Conservation (phyloP, 2,888 invertebrate species). For the Megastigmus dorsalis region DNA sequence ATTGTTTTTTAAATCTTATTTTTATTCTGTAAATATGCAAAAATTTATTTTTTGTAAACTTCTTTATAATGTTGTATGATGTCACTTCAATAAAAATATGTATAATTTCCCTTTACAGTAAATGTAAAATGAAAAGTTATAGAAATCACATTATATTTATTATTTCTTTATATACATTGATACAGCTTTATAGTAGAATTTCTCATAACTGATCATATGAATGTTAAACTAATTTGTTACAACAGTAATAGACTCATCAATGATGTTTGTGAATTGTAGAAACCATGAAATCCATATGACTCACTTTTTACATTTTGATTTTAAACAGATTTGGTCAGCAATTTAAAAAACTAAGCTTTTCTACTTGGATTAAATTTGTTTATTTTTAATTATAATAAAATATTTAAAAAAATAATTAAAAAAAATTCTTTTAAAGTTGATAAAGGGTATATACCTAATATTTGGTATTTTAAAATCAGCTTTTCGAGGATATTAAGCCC, state of each 20-base stretch:
- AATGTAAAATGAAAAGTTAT: conserved; percentile 37
- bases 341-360: too few species aligned
- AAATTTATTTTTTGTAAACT: conserved; percentile 37
- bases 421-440: too few species aligned
- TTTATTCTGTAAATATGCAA: conserved; percentile 37
- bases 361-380: too few species aligned
- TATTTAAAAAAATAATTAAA: too few species aligned
- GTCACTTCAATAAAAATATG: conserved; percentile 28
- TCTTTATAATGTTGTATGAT: conserved; percentile 17
- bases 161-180: not conserved
- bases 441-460: too few species aligned
- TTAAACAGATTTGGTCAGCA: too few species aligned
- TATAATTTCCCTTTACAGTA: conserved; percentile 7
- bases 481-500: too few species aligned
- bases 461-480: too few species aligned
- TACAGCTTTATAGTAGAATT: not conserved
- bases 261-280: too few species aligned
- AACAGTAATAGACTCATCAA: conserved; percentile 11
- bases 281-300: too few species aligned
- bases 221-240: conserved; percentile 20
- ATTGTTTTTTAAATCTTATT: conserved; percentile 22
- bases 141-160: conserved; percentile 29
- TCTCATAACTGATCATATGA: conserved; percentile 19
- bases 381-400: too few species aligned
- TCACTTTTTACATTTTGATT: too few species aligned